phyloP scores from a whole-genome alignment of 2,113 vertebrate species.

The Ginglymostoma cirratum region DNA sequence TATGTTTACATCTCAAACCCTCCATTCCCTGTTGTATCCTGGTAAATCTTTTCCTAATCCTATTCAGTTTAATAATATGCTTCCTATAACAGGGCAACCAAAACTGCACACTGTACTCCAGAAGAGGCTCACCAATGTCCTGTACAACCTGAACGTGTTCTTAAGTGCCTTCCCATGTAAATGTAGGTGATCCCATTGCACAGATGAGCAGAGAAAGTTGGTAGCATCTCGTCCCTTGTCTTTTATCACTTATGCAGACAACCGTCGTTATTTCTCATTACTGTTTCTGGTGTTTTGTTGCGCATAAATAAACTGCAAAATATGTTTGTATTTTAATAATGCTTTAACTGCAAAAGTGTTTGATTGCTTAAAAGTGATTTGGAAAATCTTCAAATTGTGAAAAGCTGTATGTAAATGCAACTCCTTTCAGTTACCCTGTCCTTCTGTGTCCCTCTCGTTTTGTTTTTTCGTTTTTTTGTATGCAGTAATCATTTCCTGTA shows the following conservation, averaged over 20 bases:
- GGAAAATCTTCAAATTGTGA: not conserved
- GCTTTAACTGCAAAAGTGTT: not conserved
- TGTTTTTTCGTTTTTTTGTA: conserved; percentile 49
- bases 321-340: no score
- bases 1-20: no score
- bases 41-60: no score
- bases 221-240: not conserved
- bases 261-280: not conserved
- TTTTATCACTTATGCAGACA: not conserved
- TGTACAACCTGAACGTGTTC: no score
- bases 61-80: no score
- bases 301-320: not conserved
- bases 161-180: not conserved
- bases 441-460: conserved; percentile 45
- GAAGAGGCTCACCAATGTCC: no score
- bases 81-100: no score
- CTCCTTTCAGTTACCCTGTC: conserved; percentile 49
- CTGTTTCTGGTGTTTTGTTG: not conserved
- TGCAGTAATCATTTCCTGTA: not conserved
- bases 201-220: not conserved
- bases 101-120: no score
- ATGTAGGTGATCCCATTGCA: no score
- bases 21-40: no score
- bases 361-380: not conserved
- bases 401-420: not conserved